Evolutionary conservation across 2,888 invertebrate species (phyloP).

Genomic region (Phlogophora meticulosa): DNA sequence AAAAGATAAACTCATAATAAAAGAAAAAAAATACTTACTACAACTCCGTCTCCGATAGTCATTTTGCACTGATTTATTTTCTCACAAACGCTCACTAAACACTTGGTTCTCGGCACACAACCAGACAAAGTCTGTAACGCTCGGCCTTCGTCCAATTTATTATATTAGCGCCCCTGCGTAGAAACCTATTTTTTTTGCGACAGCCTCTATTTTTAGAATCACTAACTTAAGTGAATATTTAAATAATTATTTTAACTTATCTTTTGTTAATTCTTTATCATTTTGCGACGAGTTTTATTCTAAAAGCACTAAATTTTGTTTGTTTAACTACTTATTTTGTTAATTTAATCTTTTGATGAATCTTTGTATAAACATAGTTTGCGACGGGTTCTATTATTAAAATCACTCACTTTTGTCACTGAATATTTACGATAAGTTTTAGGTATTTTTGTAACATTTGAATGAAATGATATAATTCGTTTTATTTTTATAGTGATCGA

Average conservation of each 20-base stretch:
- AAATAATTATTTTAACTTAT: not conserved
- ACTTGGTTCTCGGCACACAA: constrained; percentile 39
- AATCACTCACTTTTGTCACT: not conserved
- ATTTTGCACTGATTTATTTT: constrained; percentile 44
- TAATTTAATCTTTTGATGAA: no score
- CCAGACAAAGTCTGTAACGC: constrained; percentile 31
- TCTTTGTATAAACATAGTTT: no score
- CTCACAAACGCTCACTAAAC: constrained; percentile 34
- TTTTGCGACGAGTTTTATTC: constrained; percentile 1
- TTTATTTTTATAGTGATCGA: not conserved
- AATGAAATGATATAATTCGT: not conserved
- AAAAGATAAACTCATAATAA: not conserved
- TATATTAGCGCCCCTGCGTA: constrained; percentile 35
- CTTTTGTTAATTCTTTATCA: not conserved
- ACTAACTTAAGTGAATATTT: not conserved
- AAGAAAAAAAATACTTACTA: constrained; percentile 19
- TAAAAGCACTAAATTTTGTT: no score
- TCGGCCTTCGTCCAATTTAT: constrained; percentile 20
- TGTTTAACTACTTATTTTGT: no score
- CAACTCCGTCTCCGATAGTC: constrained; percentile 49
- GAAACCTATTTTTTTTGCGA: constrained; percentile 7
- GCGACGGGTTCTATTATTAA: no score
- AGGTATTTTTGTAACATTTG: not conserved
- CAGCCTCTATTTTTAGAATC: constrained; percentile 19
- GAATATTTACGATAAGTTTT: not conserved